These are phyloP conservation scores for Mesochorus sp. DNA, from an alignment of 2,888 invertebrate species.

Conservation along the genomic window DNA sequence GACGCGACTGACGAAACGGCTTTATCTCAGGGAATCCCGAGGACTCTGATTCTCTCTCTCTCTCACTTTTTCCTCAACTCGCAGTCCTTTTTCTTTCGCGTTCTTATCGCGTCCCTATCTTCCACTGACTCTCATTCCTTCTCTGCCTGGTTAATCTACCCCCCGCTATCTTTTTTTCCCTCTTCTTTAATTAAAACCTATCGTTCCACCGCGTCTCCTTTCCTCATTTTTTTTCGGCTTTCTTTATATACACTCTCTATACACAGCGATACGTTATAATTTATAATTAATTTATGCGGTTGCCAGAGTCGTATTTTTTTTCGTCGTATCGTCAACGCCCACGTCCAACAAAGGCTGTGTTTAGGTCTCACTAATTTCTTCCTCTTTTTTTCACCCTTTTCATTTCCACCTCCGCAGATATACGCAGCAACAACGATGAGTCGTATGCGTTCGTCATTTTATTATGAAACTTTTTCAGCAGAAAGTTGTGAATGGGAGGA, in stretches of 20 bases:
- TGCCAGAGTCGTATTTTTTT: slow-evolving; percentile 11
- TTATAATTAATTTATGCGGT: slow-evolving; percentile 45
- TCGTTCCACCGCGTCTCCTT: slow-evolving; percentile 27
- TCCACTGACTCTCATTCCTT: slow-evolving; percentile 21
- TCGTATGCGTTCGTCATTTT: too few species aligned
- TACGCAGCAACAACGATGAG: too few species aligned
- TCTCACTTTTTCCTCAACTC: slow-evolving; percentile 33
- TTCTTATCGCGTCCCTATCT: slow-evolving; percentile 50
- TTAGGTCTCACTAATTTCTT: slow-evolving; percentile 1
- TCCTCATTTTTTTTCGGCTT: not conserved
- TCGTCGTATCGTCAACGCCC: not conserved
- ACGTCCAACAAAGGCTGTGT: not conserved
- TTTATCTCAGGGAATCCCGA: slow-evolving; percentile 71
- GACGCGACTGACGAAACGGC: slow-evolving; percentile 80
- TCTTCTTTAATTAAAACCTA: slow-evolving; percentile 62
- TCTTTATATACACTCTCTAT: not conserved
- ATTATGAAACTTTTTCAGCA: not conserved
- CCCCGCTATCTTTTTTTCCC: slow-evolving; percentile 54
- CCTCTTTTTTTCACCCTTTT: not conserved
- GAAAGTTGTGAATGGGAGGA: too few species aligned
- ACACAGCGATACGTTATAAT: slow-evolving; percentile 26
- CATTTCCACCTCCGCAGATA: too few species aligned
- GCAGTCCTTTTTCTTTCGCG: slow-evolving; percentile 39
- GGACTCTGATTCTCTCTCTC: slow-evolving; percentile 65
- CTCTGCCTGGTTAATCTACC: slow-evolving; percentile 56